Base-by-base conservation (phyloP, 1,140 invertebrate genomes). In the Eumaeus atala region DNA sequence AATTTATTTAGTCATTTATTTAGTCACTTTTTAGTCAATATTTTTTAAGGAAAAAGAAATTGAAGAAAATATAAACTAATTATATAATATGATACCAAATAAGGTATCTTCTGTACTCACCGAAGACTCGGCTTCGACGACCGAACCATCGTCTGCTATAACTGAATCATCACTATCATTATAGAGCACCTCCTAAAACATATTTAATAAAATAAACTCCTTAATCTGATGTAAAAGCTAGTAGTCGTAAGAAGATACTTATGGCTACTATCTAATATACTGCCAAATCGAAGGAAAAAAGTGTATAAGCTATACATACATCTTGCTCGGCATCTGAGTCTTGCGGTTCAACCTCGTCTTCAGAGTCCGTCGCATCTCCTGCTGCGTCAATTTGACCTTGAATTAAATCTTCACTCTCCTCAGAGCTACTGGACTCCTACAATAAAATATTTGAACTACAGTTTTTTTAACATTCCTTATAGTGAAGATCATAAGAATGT, bases 311-410 rank as follows among this genome's bases (percentile, higher is more conserved):
- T 33, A 51, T 16, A 51, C 54, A 72, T 65, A 82, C 80, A 67
- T 85, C 82, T 66, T 58, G 61, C 64, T 85, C 82, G 9, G 51
- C 59, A 38, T 83, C 82, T 2, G 81, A 84, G 7, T 35, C 50
- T n/a, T 35, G 54, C 7, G 36, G 56, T 16, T 57, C 59, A 0
- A 63, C 64, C 17, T 77, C 78, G 28, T 68, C 62, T 42, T 86
- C 83, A 0, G 80, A 84, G 57, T 84, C 80, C 9, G 78, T 72
- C 7, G 63, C 67, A 48, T 84, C 80, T 0, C 58, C 69, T 4
- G 58, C 70, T 6, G 44, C 58, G 18, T 81, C 68, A 10, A 86
- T 34, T 14, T 70, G 62, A 12, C 76, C 70, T 10, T 42, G 51
- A 6, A 82, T 56, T 49, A 82, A 58, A 3, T 80, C 70, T 42